A percentile compares a stretch with the other conserved stretches of the same genome.
phyloP scores from a whole-genome alignment of 2,113 vertebrate species.

The Hiodon alosoides region DNA sequence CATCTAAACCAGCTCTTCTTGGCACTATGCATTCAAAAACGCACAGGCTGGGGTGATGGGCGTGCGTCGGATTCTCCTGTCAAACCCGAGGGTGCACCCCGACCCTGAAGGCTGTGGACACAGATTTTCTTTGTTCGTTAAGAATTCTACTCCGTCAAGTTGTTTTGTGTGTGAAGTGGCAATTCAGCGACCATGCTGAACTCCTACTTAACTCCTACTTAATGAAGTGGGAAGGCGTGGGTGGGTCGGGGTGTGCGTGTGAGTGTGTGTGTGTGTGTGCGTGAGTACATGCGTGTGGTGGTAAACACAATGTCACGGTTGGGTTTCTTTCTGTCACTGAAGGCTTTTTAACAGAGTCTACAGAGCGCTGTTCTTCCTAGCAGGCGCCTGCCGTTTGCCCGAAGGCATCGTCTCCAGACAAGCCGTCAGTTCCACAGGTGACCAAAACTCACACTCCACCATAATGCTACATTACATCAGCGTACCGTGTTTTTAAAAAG shows the following conservation, averaged over 20 bases:
- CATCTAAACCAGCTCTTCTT: background rate
- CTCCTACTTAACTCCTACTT: too few relatives aligned
- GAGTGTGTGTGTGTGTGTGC: background rate
- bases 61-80: too few relatives aligned
- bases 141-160: too few relatives aligned
- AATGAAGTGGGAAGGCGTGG: too few relatives aligned
- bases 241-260: background rate
- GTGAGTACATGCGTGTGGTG: background rate
- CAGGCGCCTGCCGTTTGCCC: background rate
- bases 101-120: too few relatives aligned
- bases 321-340: background rate
- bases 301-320: background rate
- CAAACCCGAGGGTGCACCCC: too few relatives aligned
- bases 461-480: constrained; percentile 18
- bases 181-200: too few relatives aligned
- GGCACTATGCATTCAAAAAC: background rate
- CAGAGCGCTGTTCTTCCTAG: background rate
- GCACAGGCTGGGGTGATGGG: background rate
- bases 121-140: too few relatives aligned
- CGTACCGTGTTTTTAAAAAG: background rate
- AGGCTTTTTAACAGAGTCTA: background rate
- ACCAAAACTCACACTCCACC: background rate
- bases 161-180: too few relatives aligned
- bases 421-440: background rate
- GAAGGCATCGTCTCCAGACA: background rate